Percentiles rank a stretch among this genome's conserved stretches.
Conservation (phyloP, 2,888 invertebrate genomes). For the Nemotelus pantherinus region DNA sequence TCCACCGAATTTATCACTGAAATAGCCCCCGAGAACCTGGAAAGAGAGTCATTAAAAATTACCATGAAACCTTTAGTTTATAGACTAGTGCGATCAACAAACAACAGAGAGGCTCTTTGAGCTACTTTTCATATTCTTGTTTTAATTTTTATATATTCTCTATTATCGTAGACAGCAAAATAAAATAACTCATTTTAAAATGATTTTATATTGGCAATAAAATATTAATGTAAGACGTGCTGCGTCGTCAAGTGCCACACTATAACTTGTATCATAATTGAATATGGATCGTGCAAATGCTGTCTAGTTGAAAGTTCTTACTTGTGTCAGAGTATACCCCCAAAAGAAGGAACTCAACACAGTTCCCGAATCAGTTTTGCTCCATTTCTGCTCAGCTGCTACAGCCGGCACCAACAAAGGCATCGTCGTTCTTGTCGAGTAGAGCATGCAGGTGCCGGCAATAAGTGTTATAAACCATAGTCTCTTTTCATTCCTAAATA, state of each 20-base stretch:
- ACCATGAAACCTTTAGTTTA: too few relatives aligned
- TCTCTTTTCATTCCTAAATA: conserved; percentile 66
- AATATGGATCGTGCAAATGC: too few relatives aligned
- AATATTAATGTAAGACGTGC: too few relatives aligned
- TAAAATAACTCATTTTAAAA: too few relatives aligned
- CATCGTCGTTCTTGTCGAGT: conserved; percentile 74
- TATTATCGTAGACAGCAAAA: too few relatives aligned
- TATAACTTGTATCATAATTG: too few relatives aligned
- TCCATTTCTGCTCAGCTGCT: conserved; percentile 73
- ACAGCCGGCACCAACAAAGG: conserved; percentile 73
- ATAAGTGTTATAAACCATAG: conserved; percentile 71
- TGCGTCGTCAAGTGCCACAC: too few relatives aligned
- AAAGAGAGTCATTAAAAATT: conserved; percentile 15
- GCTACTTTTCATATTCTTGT: too few relatives aligned
- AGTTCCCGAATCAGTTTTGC: conserved; percentile 75
- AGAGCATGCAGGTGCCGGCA: conserved; percentile 72
- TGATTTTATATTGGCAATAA: too few relatives aligned
- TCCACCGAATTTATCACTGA: conserved; percentile 72
- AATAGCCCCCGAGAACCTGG: conserved; percentile 67
- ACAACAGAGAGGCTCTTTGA: too few relatives aligned
- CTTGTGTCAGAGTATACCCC: conserved; percentile 76
- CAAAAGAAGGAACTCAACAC: conserved; percentile 78
- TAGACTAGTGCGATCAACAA: too few relatives aligned
- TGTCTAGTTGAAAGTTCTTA: conserved; percentile 50
- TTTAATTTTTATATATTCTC: too few relatives aligned